These are phyloP conservation scores for Shargacucullia verbasci DNA, from an alignment of 2,888 invertebrate genomes.

Conservation along the genomic window DNA sequence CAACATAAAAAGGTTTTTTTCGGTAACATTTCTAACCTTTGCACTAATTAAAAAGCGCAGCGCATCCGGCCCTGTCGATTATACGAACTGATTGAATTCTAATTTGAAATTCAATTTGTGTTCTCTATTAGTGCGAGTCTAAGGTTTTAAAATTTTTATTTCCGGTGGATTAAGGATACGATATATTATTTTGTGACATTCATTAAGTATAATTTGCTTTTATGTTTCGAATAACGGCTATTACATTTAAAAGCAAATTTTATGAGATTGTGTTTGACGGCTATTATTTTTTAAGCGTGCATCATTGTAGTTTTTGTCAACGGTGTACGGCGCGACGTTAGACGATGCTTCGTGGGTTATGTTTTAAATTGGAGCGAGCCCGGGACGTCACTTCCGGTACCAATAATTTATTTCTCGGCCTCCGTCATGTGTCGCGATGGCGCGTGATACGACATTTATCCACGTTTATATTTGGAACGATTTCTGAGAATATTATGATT, in stretches of 20 bases:
- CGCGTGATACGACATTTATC: constrained; percentile 83
- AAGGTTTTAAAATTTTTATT: constrained; percentile 75
- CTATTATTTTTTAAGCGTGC: constrained; percentile 53
- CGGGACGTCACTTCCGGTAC: constrained; percentile 87
- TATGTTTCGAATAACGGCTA: constrained; percentile 56
- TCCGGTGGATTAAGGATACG: constrained; percentile 77
- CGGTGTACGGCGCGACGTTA: constrained; percentile 52
- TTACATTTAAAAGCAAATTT: constrained; percentile 65
- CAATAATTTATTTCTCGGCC: constrained; percentile 87
- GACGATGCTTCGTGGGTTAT: constrained; percentile 69
- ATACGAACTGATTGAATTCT: constrained; percentile 79
- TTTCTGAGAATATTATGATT: constrained; percentile 81
- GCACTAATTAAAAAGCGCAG: constrained; percentile 83
- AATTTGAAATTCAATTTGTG: constrained; percentile 83
- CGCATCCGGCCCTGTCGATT: constrained; percentile 80
- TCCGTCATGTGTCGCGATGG: constrained; percentile 84
- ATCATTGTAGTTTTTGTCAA: constrained; percentile 54
- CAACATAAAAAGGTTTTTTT: constrained; percentile 70
- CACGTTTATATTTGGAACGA: constrained; percentile 82
- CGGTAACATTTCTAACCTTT: constrained; percentile 76
- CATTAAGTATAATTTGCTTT: constrained; percentile 72
- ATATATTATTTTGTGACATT: constrained; percentile 70
- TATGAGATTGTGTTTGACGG: constrained; percentile 52
- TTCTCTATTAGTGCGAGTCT: constrained; percentile 71
- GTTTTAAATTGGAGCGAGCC: constrained; percentile 85